Conservation (phyloP, 1,140 invertebrate species). For the Pectinophora gossypiella region DNA sequence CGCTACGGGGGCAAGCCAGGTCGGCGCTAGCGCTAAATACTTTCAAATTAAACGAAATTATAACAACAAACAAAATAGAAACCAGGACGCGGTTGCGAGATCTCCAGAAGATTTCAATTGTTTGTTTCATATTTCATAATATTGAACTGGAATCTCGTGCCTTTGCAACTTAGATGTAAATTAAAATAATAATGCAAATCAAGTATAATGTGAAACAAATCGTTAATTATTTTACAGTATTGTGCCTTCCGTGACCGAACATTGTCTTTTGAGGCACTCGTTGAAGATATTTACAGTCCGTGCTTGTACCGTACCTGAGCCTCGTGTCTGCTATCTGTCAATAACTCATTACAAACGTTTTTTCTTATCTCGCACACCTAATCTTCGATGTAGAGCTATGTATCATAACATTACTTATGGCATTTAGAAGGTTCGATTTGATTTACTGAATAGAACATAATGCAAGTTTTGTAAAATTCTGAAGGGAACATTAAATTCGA, state of each 20-base stretch:
- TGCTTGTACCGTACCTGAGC: neutral
- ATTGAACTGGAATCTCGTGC: neutral
- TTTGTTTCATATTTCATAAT: no score
- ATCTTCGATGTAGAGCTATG: no score
- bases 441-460: no score
- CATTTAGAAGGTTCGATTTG: no score
- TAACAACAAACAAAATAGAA: conserved; percentile 19
- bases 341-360: no score
- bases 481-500: no score
- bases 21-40: conserved; percentile 40
- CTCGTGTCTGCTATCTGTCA: neutral
- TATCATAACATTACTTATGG: no score
- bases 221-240: neutral
- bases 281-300: no score
- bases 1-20: conserved; percentile 50
- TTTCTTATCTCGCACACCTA: no score
- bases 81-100: conserved; percentile 6
- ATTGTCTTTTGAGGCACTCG: no score
- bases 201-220: conserved; percentile 47
- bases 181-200: conserved; percentile 61
- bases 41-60: conserved; percentile 28
- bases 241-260: no score
- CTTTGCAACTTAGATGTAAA: conserved; percentile 43
- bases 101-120: neutral
- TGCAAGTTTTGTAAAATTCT: no score